Percentiles rank a stretch among this genome's conserved stretches.
phyloP scores from a whole-genome alignment of 2,888 invertebrate species.

The Tinea pellionella region DNA sequence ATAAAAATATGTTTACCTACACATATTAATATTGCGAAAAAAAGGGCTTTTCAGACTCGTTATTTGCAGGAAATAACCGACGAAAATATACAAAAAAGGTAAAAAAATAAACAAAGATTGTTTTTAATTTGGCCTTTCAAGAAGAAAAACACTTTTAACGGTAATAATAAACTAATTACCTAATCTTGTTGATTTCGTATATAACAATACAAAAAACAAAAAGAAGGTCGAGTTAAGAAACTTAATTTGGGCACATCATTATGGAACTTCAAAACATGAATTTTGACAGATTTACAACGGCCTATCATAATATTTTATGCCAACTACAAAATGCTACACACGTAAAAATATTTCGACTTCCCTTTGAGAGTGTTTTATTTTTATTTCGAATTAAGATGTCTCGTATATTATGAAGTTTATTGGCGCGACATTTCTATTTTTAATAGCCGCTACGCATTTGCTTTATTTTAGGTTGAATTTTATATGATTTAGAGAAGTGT shows the following conservation, averaged over 20 bases:
- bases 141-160: too few relatives aligned
- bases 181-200: too few relatives aligned
- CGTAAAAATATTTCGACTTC: slow-evolving; percentile 34
- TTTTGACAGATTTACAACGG: slow-evolving; percentile 47
- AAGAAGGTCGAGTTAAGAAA: background rate
- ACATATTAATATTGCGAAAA: too few relatives aligned
- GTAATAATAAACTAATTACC: too few relatives aligned
- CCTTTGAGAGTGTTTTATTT: slow-evolving; percentile 42
- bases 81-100: too few relatives aligned
- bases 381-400: slow-evolving; percentile 57
- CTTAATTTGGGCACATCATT: background rate
- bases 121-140: too few relatives aligned
- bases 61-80: too few relatives aligned
- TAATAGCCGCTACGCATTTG: slow-evolving; percentile 15
- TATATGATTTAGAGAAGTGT: slow-evolving; percentile 11
- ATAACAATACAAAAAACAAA: too few relatives aligned
- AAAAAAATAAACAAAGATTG: too few relatives aligned
- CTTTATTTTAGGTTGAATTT: slow-evolving; percentile 11
- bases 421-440: slow-evolving; percentile 28
- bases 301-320: slow-evolving; percentile 56
- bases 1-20: background rate
- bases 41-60: too few relatives aligned
- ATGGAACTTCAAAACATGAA: slow-evolving; percentile 21
- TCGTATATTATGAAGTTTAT: slow-evolving; percentile 51
- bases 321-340: slow-evolving; percentile 44